Evolutionary conservation across 2,888 invertebrate genomes (phyloP).

Genomic region (Nezara viridula): DNA sequence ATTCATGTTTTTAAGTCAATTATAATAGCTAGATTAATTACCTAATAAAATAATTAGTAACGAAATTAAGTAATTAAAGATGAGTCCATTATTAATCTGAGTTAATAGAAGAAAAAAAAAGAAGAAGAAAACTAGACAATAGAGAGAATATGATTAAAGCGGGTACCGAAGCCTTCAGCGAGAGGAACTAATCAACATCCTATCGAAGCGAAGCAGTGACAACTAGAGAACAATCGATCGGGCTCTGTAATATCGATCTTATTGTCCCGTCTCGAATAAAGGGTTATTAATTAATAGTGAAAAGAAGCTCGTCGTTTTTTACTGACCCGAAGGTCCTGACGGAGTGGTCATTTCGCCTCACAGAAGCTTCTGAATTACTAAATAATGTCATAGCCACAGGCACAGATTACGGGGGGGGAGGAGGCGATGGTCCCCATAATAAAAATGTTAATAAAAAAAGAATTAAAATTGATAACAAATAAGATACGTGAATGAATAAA

Average conservation of each 20-base stretch:
- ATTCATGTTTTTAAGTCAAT: too few relatives aligned
- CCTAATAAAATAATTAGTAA: background rate
- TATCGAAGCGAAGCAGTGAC: background rate
- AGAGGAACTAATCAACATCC: background rate
- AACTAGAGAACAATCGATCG: background rate
- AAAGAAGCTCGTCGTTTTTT: slow-evolving; percentile 4
- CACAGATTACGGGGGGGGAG: too few relatives aligned
- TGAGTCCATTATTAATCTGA: background rate
- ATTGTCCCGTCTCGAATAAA: background rate
- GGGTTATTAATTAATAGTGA: slow-evolving; percentile 13
- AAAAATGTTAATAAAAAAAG: too few relatives aligned
- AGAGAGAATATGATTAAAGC: slow-evolving; percentile 1
- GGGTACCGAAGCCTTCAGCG: background rate
- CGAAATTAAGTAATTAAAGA: background rate
- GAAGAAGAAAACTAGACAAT: background rate
- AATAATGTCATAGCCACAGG: too few relatives aligned
- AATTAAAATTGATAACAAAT: too few relatives aligned
- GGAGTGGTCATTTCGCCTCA: too few relatives aligned
- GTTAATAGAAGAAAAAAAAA: background rate
- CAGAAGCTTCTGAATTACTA: too few relatives aligned
- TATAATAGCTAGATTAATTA: too few relatives aligned
- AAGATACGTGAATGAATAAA: too few relatives aligned
- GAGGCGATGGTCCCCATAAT: too few relatives aligned
- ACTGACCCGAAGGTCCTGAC: background rate
- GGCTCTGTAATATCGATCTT: background rate